phyloP scores from a whole-genome alignment of 2,888 invertebrate species.

The Ichneumoninae sp. region DNA sequence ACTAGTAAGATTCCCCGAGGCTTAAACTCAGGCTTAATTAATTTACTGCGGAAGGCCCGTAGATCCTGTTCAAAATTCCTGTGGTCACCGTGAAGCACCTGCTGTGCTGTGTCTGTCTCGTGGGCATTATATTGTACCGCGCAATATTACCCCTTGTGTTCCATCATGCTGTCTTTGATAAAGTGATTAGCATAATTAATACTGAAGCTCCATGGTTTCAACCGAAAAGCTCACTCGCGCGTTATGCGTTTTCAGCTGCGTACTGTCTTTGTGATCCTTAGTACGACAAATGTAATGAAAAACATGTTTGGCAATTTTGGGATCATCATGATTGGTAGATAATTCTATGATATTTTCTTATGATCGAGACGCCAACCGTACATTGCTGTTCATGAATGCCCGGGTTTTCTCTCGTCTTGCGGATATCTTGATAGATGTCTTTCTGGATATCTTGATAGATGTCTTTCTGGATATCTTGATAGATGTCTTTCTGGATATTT shows the following conservation, averaged over 20 bases:
- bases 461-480: too few species aligned
- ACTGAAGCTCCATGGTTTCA: not conserved
- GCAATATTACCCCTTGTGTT: not conserved
- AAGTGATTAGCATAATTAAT: not conserved
- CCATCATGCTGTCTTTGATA: not conserved
- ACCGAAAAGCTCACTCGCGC: not conserved
- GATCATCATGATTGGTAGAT: too few species aligned
- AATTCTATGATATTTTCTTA: too few species aligned
- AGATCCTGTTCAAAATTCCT: slow-evolving; percentile 20
- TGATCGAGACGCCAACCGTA: too few species aligned
- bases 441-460: too few species aligned
- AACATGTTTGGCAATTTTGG: not conserved
- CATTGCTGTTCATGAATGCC: too few species aligned
- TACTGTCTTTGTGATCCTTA: not conserved
- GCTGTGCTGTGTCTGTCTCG: not conserved
- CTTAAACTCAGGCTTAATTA: slow-evolving; percentile 6
- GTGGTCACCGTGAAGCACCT: slow-evolving; percentile 8
- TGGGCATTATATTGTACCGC: not conserved
- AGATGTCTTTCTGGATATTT: too few species aligned
- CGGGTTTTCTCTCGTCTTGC: too few species aligned
- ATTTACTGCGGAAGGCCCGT: not conserved
- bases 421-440: too few species aligned
- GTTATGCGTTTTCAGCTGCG: not conserved
- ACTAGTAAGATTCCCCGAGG: slow-evolving; percentile 1
- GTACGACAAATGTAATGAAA: not conserved